These are phyloP conservation scores for Chrysodeixis includens DNA, from an alignment of 2,888 invertebrate genomes.

Conservation along the genomic window DNA sequence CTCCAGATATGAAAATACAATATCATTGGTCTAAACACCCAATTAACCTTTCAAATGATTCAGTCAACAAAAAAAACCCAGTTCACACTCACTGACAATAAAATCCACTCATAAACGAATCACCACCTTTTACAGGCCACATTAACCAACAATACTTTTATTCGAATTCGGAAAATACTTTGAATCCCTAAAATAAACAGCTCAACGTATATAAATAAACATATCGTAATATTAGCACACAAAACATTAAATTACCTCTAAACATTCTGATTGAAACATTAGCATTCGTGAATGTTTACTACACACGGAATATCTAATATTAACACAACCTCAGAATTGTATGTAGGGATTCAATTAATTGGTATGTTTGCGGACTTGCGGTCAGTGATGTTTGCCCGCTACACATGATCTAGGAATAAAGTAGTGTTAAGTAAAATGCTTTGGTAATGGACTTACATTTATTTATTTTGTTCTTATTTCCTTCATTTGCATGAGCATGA, in stretches of 20 bases:
- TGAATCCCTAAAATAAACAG: conserved; percentile 9
- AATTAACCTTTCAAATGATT: no score
- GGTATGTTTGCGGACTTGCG: conserved; percentile 34
- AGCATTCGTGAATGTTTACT: conserved; percentile 29
- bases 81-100: no score
- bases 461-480: conserved; percentile 28
- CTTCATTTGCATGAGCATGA: background rate
- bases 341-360: conserved; percentile 38
- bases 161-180: background rate
- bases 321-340: conserved; percentile 44
- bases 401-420: conserved; percentile 34
- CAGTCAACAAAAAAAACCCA: no score
- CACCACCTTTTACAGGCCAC: background rate
- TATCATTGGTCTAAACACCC: no score
- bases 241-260: conserved; percentile 26
- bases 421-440: conserved; percentile 23
- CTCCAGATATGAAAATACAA: no score
- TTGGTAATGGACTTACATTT: conserved; percentile 33
- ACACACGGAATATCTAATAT: conserved; percentile 41
- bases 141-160: background rate
- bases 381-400: conserved; percentile 24
- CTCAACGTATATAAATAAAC: background rate
- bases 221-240: conserved; percentile 41
- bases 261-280: conserved; percentile 44
- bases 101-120: background rate